These are phyloP conservation scores for Rhagium mordax DNA, from an alignment of 2,888 invertebrate genomes.

Conservation along the genomic window DNA sequence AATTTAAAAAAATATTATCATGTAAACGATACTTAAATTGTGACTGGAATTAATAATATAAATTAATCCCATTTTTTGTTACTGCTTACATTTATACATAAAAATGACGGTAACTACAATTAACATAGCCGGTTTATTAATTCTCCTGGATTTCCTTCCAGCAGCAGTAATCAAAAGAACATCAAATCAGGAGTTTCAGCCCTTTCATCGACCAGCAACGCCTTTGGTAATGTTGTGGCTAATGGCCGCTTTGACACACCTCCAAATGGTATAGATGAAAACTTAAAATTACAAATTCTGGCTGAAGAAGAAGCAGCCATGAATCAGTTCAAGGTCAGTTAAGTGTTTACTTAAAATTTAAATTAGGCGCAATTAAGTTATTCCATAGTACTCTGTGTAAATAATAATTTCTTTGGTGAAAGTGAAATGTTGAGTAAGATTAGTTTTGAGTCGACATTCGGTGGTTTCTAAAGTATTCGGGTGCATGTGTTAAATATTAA, in stretches of 20 bases:
- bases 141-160: slow-evolving; percentile 26
- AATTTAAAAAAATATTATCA: too few relatives aligned
- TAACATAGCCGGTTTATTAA: neutral
- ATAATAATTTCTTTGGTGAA: neutral
- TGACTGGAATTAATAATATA: too few relatives aligned
- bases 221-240: slow-evolving; percentile 87
- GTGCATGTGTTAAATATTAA: neutral
- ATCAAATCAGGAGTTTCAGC: slow-evolving; percentile 92
- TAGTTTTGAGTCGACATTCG: too few relatives aligned
- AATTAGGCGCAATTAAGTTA: neutral
- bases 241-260: slow-evolving; percentile 67
- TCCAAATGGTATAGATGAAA: slow-evolving; percentile 87
- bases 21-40: too few relatives aligned
- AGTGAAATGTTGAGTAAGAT: neutral
- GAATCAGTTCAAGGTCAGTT: slow-evolving; percentile 91
- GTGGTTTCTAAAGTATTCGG: too few relatives aligned
- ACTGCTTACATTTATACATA: neutral
- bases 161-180: slow-evolving; percentile 87
- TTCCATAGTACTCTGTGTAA: neutral
- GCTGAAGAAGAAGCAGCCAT: slow-evolving; percentile 98
- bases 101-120: neutral
- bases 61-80: neutral
- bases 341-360: neutral
- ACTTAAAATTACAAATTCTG: slow-evolving; percentile 86
- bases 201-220: slow-evolving; percentile 89